These are phyloP conservation scores for Calidris pugnax DNA, from an alignment of 2,113 vertebrate genomes.

Conservation along the genomic window DNA sequence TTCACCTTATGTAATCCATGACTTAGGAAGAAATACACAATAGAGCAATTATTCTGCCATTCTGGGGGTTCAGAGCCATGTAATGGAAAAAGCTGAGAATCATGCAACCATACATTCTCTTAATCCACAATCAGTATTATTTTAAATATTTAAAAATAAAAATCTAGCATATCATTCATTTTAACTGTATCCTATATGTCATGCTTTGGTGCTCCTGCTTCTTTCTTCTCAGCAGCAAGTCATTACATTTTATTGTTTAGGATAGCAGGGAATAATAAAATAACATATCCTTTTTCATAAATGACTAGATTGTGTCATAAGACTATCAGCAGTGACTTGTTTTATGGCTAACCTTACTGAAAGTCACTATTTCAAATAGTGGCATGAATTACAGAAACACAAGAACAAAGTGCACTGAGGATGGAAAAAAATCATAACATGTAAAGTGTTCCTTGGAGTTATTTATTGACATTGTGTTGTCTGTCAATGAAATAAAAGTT, in stretches of 20 bases:
- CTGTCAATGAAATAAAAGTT: background rate
- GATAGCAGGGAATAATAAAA: constrained; percentile 1
- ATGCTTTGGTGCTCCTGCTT: background rate
- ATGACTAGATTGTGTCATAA: background rate
- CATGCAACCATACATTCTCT: background rate
- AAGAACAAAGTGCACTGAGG: background rate
- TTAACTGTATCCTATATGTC: background rate
- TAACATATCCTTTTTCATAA: background rate
- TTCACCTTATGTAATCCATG: background rate
- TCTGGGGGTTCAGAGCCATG: background rate
- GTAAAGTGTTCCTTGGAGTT: background rate
- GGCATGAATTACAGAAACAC: background rate
- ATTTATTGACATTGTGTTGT: background rate
- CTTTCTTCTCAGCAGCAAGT: background rate
- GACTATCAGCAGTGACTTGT: background rate
- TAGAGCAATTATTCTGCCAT: background rate
- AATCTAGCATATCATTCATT: background rate
- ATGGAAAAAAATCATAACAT: background rate
- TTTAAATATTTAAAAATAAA: constrained; percentile 5
- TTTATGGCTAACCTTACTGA: constrained; percentile 17
- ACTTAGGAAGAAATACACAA: background rate
- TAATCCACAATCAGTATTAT: background rate
- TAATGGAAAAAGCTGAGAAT: background rate
- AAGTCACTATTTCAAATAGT: background rate
- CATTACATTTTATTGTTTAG: background rate